phyloP scores from a whole-genome alignment of 2,113 vertebrate genomes.

The cat (Felis catus) region DNA sequence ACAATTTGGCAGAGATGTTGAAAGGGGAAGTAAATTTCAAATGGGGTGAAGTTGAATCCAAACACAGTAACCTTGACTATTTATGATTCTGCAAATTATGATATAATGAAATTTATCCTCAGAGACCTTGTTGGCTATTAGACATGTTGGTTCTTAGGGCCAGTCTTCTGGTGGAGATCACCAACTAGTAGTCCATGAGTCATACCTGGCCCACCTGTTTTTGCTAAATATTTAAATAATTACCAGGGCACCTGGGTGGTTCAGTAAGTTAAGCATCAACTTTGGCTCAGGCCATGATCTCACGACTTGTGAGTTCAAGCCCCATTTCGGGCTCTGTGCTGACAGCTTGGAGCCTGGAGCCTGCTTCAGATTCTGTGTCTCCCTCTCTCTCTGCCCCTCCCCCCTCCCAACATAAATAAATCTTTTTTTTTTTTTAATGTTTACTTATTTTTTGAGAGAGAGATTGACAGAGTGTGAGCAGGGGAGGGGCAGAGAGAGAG shows the following conservation, averaged over 20 bases:
- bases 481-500: too few species aligned
- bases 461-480: too few species aligned
- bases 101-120: not conserved
- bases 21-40: not conserved
- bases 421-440: too few species aligned
- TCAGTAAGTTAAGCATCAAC: too few species aligned
- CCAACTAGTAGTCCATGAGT: not conserved
- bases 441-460: too few species aligned
- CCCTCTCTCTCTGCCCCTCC: too few species aligned
- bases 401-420: too few species aligned
- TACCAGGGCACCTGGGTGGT: not conserved
- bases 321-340: too few species aligned
- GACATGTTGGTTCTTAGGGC: not conserved
- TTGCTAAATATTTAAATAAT: not conserved
- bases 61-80: not conserved
- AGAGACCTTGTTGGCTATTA: not conserved
- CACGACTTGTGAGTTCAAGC: too few species aligned
- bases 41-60: not conserved
- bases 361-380: too few species aligned
- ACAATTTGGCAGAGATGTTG: not conserved
- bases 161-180: not conserved
- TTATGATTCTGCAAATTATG: not conserved
- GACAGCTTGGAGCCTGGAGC: too few species aligned
- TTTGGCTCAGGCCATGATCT: too few species aligned
- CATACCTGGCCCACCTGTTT: not conserved